Evolutionary conservation across 2,797 vertebrate species (phyloP).

Genomic region (Pelodytes ibericus): DNA sequence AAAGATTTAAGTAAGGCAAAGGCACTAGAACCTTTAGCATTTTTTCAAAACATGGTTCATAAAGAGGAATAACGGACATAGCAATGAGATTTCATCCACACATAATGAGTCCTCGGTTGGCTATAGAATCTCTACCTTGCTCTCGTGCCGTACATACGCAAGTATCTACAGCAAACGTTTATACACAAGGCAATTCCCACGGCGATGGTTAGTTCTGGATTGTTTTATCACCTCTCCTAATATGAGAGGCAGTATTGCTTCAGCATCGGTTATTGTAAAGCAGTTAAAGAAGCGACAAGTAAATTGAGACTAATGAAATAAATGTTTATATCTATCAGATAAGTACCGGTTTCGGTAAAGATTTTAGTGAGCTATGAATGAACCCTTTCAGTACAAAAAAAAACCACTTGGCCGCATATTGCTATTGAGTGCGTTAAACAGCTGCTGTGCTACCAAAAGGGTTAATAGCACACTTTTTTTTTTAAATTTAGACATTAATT

Average conservation of each 20-base stretch:
- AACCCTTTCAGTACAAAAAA: constrained; percentile 15
- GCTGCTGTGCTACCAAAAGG: background rate
- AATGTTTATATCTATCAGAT: constrained; percentile 48
- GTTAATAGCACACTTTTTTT: constrained; percentile 33
- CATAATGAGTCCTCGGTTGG: constrained; percentile 47
- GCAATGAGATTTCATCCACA: constrained; percentile 28
- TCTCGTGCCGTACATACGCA: constrained; percentile 37
- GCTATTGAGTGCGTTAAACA: background rate
- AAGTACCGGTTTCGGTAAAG: constrained; percentile 20
- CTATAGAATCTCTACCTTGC: constrained; percentile 20
- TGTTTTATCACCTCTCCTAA: constrained; percentile 45
- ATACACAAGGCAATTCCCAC: constrained; percentile 47
- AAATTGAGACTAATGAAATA: constrained; percentile 55
- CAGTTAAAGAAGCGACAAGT: constrained; percentile 49
- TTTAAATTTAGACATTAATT: constrained; percentile 42
- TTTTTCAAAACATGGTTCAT: constrained; percentile 27
- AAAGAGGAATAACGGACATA: constrained; percentile 26
- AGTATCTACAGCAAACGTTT: constrained; percentile 26
- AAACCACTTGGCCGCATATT: background rate
- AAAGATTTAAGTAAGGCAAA: constrained; percentile 7
- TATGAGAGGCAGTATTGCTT: constrained; percentile 28
- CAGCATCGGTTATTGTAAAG: constrained; percentile 43
- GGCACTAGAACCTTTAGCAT: constrained; percentile 6
- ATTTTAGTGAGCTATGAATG: constrained; percentile 1
- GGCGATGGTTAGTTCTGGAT: constrained; percentile 35